These are phyloP conservation scores for Anguilla anguilla DNA, from an alignment of 2,797 vertebrate genomes.

Conservation along the genomic window DNA sequence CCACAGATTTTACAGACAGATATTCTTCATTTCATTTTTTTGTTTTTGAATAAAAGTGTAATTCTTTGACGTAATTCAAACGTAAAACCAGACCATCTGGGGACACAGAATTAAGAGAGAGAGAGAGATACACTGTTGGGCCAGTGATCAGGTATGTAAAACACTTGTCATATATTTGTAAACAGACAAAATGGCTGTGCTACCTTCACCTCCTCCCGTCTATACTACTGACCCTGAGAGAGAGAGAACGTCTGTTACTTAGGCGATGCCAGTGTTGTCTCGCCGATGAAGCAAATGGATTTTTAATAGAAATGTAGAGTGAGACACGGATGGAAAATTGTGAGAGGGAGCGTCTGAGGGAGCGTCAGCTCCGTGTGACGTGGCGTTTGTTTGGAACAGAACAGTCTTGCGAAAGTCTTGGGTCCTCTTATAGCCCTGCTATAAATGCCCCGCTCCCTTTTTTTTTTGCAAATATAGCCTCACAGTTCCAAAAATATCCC, in stretches of 20 bases:
- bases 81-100: too few relatives aligned
- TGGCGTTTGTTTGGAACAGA: neutral
- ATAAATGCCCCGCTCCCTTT: slow-evolving; percentile 13
- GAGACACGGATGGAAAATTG: neutral
- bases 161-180: neutral
- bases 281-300: too few relatives aligned
- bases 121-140: too few relatives aligned
- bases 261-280: too few relatives aligned
- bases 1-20: neutral
- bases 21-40: too few relatives aligned
- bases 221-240: neutral
- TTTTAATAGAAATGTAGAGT: neutral
- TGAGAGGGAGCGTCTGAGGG: neutral
- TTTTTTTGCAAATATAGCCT: slow-evolving; percentile 39
- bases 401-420: neutral
- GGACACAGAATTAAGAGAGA: too few relatives aligned
- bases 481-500: slow-evolving; percentile 41
- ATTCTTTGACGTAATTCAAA: too few relatives aligned
- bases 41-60: too few relatives aligned
- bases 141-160: neutral
- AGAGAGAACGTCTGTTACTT: neutral
- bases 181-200: neutral
- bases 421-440: slow-evolving; percentile 22
- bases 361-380: neutral
- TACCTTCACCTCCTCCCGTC: too few relatives aligned